Evolutionary conservation across 2,888 invertebrate species (phyloP).

Genomic region (Agrochola macilenta): DNA sequence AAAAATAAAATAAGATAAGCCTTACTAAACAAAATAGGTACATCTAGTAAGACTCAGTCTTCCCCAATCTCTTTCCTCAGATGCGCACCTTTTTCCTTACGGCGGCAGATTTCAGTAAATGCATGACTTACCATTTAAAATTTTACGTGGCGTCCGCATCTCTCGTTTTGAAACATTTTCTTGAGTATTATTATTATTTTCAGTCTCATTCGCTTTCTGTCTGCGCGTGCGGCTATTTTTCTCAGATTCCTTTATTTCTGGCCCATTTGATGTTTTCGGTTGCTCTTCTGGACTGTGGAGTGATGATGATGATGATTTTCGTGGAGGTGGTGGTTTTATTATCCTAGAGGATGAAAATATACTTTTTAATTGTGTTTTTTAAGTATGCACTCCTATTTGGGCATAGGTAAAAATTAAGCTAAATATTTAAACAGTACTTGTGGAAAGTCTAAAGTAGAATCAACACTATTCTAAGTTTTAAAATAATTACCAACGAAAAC

Average conservation of each 20-base stretch:
- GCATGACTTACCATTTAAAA: conserved; percentile 51
- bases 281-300: conserved; percentile 53
- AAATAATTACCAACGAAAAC: background rate
- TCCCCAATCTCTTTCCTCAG: background rate
- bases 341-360: conserved; percentile 35
- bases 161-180: conserved; percentile 34
- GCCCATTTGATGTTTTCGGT: conserved; percentile 31
- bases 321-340: conserved; percentile 60
- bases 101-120: background rate
- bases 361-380: background rate
- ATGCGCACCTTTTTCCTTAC: background rate
- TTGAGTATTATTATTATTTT: conserved; percentile 37
- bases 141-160: conserved; percentile 39
- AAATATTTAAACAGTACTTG: background rate
- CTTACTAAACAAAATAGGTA: background rate
- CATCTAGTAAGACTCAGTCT: background rate
- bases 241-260: conserved; percentile 22
- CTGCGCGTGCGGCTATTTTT: conserved; percentile 21
- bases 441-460: background rate
- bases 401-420: background rate
- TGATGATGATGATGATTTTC: conserved; percentile 54
- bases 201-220: conserved; percentile 23
- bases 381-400: background rate
- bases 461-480: background rate
- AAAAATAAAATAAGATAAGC: background rate